Conservation (phyloP, 2,113 vertebrate genomes). For the Stigmatopora argus region DNA sequence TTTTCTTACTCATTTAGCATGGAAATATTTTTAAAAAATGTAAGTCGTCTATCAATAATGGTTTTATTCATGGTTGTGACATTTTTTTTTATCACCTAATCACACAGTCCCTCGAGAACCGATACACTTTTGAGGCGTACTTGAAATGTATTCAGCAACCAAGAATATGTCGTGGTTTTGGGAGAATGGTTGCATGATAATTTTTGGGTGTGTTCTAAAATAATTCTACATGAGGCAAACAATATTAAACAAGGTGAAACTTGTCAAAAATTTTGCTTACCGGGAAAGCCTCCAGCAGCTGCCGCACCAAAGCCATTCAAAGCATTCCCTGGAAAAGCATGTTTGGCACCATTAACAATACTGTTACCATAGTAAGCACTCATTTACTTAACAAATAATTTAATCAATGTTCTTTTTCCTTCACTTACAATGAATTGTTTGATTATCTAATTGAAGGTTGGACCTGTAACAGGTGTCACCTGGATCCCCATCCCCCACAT, state of each 20-base stretch:
- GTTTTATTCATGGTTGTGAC: not conserved
- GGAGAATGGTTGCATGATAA: not conserved
- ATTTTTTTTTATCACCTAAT: not conserved
- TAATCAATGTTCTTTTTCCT: not conserved
- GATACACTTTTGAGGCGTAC: not conserved
- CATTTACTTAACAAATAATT: no score
- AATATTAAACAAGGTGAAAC: not conserved
- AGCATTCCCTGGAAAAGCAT: conserved; percentile 34
- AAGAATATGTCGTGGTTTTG: not conserved
- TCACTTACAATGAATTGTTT: not conserved
- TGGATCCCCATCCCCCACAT: conserved; percentile 32
- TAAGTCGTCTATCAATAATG: not conserved
- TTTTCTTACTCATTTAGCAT: not conserved
- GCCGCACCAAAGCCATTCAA: conserved; percentile 40
- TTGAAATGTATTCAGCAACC: not conserved
- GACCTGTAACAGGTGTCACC: conserved; percentile 16
- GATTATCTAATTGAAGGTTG: not conserved
- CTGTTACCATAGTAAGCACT: no score
- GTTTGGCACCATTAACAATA: no score
- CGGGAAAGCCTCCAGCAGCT: conserved; percentile 45
- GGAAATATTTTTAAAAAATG: conserved; percentile 8
- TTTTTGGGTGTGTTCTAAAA: not conserved
- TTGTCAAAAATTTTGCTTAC: conserved; percentile 20
- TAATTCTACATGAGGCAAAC: not conserved
- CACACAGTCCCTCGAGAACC: not conserved